These are phyloP conservation scores for Hirundo rustica DNA, from an alignment of 2,797 vertebrate genomes.

Conservation along the genomic window DNA sequence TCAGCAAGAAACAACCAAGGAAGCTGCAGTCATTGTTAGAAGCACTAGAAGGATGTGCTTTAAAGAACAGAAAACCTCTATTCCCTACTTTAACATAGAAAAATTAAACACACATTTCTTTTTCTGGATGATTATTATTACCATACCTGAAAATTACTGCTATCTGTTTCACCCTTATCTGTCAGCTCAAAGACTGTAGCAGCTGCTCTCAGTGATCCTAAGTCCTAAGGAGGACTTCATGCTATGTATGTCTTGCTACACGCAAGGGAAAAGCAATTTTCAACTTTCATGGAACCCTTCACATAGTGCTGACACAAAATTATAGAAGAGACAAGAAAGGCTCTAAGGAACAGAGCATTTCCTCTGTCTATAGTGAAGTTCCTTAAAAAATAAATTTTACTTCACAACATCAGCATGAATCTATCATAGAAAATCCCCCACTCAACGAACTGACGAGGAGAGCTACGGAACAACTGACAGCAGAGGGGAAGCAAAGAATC, in stretches of 20 bases:
- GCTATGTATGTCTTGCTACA: neutral
- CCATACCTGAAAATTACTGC: neutral
- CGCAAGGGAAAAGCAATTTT: neutral
- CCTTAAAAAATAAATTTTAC: neutral
- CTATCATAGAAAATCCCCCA: neutral
- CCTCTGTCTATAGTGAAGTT: neutral
- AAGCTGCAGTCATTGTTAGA: neutral
- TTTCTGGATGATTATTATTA: neutral
- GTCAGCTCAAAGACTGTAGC: neutral
- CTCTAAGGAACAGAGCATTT: neutral
- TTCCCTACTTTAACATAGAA: neutral
- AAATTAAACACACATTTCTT: neutral
- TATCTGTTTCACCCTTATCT: neutral
- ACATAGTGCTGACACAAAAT: neutral
- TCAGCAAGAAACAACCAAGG: neutral
- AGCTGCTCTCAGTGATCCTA: neutral
- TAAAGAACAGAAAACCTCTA: neutral
- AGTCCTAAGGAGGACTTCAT: neutral
- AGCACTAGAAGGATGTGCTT: neutral
- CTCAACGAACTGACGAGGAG: neutral
- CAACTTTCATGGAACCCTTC: neutral
- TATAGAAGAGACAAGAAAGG: neutral
- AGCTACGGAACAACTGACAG: neutral
- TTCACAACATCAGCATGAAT: neutral
- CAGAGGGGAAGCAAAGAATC: neutral